Conservation (phyloP, 2,113 vertebrate species). For the Ctenomys sociabilis region DNA sequence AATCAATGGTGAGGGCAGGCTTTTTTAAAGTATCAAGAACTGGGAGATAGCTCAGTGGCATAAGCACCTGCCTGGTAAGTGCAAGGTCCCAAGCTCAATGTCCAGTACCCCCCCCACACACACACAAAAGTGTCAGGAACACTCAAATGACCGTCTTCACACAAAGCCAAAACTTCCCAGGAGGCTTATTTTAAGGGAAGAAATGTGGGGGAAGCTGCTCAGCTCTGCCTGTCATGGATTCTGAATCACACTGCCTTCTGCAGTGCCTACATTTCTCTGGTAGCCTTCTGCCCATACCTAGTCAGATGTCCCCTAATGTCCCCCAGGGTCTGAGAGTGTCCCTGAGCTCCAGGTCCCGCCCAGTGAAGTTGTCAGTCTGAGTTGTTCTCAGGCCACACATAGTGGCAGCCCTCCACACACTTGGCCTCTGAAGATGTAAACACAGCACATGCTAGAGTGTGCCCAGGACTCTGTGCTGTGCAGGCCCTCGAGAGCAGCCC, state of each 20-base stretch:
- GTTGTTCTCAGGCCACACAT: background rate
- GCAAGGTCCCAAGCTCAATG: no score
- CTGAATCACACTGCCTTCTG: background rate
- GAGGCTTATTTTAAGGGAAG: background rate
- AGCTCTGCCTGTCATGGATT: accelerated
- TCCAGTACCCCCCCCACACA: no score
- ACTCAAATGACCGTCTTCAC: slow-evolving; percentile 10
- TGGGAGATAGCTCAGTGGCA: no score
- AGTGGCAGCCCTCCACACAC: no score
- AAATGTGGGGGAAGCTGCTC: no score
- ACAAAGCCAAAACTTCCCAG: background rate
- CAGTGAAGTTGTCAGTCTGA: background rate
- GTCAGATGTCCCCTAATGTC: background rate
- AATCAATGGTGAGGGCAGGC: background rate
- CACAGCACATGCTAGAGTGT: background rate
- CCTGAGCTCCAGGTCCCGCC: background rate
- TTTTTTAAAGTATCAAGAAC: background rate
- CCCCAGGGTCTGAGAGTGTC: background rate
- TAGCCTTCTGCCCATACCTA: background rate
- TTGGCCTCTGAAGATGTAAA: background rate
- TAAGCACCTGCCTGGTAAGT: no score
- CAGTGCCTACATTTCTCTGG: background rate
- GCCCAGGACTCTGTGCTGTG: background rate
- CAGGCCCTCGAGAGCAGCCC: background rate
- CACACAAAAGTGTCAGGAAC: background rate